These are phyloP conservation scores for Hedya salicella DNA, from an alignment of 2,888 invertebrate species.

Conservation along the genomic window DNA sequence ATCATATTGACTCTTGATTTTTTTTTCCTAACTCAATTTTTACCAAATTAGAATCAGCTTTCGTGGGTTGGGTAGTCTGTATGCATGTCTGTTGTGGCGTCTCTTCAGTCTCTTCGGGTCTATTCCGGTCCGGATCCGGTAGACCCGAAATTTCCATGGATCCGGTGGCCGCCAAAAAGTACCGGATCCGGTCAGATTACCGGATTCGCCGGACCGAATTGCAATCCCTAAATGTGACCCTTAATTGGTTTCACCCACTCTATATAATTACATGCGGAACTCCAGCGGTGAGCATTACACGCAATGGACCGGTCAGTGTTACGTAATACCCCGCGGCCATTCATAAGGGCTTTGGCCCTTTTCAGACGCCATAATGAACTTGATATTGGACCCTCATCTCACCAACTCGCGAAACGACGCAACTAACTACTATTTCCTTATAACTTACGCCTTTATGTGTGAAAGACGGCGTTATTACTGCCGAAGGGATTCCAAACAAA, in stretches of 20 bases:
- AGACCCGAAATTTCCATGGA: no score
- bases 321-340: conserved; percentile 53
- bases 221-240: no score
- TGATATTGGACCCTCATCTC: conserved; percentile 63
- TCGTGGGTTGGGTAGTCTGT: no score
- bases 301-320: conserved; percentile 19
- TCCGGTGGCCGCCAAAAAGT: no score
- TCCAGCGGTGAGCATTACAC: conserved; percentile 17
- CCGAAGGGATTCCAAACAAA: conserved; percentile 42
- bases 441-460: not conserved
- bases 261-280: conserved; percentile 10
- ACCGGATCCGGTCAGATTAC: no score
- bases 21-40: no score
- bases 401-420: conserved; percentile 44
- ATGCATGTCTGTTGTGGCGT: no score
- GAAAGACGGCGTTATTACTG: conserved; percentile 49
- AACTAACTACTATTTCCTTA: not conserved
- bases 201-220: no score
- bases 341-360: conserved; percentile 54
- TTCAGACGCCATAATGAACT: conserved; percentile 53
- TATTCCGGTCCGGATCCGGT: no score
- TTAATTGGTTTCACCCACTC: not conserved
- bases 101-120: no score
- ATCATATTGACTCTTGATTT: no score
- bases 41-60: no score